Conservation (phyloP, 2,888 invertebrate genomes). For the Hofmannophila pseudospretella region DNA sequence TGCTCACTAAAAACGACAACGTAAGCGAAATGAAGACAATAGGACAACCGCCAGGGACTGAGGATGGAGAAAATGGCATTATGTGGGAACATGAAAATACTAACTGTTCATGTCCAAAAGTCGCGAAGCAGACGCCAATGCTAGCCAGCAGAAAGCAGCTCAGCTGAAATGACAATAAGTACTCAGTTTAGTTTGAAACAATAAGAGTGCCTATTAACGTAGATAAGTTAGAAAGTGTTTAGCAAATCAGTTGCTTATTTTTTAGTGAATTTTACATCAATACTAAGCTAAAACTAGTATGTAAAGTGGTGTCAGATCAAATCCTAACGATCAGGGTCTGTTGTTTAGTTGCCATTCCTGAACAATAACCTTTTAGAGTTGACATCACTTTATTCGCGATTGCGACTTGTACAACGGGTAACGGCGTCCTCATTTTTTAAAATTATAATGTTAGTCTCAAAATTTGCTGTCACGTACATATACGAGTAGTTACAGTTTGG, state of each 20-base stretch:
- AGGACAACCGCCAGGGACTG: slow-evolving; percentile 7
- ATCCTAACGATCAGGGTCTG: too few species aligned
- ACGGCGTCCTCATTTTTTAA: too few species aligned
- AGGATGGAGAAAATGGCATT: slow-evolving; percentile 20
- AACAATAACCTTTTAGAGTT: too few species aligned
- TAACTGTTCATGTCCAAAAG: slow-evolving; percentile 74
- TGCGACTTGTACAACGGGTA: too few species aligned
- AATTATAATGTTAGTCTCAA: too few species aligned
- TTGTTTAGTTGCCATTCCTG: too few species aligned
- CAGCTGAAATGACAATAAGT: slow-evolving; percentile 63
- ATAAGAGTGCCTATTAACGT: too few species aligned
- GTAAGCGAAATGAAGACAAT: slow-evolving; percentile 18
- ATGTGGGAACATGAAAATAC: slow-evolving; percentile 43
- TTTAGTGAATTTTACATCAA: neutral
- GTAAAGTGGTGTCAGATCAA: slow-evolving; percentile 14
- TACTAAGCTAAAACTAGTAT: slow-evolving; percentile 1
- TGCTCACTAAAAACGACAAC: slow-evolving; percentile 16
- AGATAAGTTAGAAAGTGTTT: neutral
- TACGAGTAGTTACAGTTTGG: too few species aligned
- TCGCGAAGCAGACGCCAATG: slow-evolving; percentile 68
- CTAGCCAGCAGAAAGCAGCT: slow-evolving; percentile 64
- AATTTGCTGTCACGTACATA: too few species aligned
- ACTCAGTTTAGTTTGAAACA: slow-evolving; percentile 9
- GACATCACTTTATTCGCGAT: too few species aligned
- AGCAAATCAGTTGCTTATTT: slow-evolving; percentile 5